phyloP scores from a whole-genome alignment of 2,888 invertebrate species.

The Apodemia hepburni region DNA sequence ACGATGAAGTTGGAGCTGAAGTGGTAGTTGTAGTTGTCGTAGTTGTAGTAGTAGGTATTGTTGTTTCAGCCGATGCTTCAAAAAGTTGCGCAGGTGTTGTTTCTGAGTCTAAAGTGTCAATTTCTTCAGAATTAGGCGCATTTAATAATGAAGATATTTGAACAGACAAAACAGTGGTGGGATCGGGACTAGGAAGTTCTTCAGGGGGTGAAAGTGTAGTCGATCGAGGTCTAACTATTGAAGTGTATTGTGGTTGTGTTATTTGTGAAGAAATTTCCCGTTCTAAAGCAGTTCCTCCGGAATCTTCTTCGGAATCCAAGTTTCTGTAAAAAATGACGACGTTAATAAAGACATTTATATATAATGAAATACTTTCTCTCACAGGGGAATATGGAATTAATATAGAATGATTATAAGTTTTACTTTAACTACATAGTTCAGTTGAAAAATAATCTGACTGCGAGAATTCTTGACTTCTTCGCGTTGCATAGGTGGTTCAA shows the following conservation, averaged over 20 bases:
- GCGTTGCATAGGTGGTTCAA: too few relatives aligned
- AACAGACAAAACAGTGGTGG: conserved; percentile 65
- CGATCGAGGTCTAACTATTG: conserved; percentile 57
- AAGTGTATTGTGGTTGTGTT: conserved; percentile 63
- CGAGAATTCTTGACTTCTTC: too few relatives aligned
- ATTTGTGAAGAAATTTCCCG: conserved; percentile 60
- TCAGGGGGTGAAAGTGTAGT: conserved; percentile 47
- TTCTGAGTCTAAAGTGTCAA: conserved; percentile 42
- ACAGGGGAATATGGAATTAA: too few relatives aligned
- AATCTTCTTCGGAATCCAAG: conserved; percentile 47
- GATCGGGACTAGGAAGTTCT: conserved; percentile 47
- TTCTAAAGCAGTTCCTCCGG: conserved; percentile 58
- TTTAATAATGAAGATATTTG: conserved; percentile 71
- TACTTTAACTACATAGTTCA: too few relatives aligned
- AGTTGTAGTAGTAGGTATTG: conserved; percentile 43
- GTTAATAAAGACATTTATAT: background rate
- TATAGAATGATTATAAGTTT: too few relatives aligned
- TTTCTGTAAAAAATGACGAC: conserved; percentile 44
- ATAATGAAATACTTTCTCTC: background rate
- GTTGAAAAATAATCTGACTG: too few relatives aligned
- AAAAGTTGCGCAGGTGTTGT: conserved; percentile 41
- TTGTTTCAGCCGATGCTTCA: conserved; percentile 41
- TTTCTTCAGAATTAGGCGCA: conserved; percentile 48
- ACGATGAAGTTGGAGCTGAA: conserved; percentile 39
- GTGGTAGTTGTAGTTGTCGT: conserved; percentile 43